Percentiles rank a stretch among this genome's conserved stretches.
Conservation (phyloP, 2,888 invertebrate genomes). For the Polymixis lichenea region DNA sequence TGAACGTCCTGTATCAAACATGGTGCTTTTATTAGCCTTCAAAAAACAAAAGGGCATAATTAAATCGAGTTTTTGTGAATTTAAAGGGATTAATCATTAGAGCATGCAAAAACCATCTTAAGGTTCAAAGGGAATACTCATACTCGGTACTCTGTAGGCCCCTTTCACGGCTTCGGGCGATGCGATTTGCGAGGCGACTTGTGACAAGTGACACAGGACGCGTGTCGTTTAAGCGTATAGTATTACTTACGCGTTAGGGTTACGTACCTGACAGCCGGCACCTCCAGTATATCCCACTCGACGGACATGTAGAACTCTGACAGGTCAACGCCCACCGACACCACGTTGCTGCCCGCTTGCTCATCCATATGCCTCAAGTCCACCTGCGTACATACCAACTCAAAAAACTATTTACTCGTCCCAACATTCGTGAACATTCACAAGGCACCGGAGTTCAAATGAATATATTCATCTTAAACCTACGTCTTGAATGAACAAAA, state of each 20-base stretch:
- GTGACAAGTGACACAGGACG: not conserved
- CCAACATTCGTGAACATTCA: conserved; percentile 40
- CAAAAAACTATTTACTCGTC: conserved; percentile 66
- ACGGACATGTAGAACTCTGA: conserved; percentile 99
- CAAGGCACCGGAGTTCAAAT: conserved; percentile 64
- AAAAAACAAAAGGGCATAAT: not conserved
- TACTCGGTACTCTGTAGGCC: not conserved
- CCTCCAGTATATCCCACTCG: conserved; percentile 99
- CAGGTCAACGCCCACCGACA: conserved; percentile 98
- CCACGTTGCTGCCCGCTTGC: conserved; percentile 96
- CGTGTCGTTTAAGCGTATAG: not conserved
- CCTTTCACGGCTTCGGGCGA: not conserved
- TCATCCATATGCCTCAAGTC: conserved; percentile 98
- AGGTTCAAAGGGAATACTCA: conserved; percentile 8
- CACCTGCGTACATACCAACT: conserved; percentile 92
- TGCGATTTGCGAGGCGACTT: not conserved
- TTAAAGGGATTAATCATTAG: not conserved
- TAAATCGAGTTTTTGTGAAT: not conserved
- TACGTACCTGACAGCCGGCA: conserved; percentile 96
- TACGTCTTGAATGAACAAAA: conserved; percentile 54
- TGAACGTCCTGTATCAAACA: not conserved
- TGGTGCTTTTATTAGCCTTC: not conserved
- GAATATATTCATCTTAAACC: conserved; percentile 51
- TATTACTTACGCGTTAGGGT: not conserved
- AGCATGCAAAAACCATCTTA: not conserved